phyloP scores from a whole-genome alignment of 64 coral and sea anemone genomes.

The Trachythela sp. region DNA sequence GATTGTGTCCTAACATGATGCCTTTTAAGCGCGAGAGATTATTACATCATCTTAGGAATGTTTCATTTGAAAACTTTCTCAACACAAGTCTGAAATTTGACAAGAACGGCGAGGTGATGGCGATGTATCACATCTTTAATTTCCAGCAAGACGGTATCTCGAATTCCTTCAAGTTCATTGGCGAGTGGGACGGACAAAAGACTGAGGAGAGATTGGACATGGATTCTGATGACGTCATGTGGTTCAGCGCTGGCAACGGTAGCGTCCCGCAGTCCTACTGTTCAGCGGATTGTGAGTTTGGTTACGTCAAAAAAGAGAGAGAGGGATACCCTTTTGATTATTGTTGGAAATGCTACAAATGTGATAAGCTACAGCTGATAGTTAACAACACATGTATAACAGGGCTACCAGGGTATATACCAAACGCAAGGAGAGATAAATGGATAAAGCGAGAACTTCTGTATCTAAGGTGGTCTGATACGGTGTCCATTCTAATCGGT shows the following conservation, averaged over 20 bases:
- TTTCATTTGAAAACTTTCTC: slow-evolving; percentile 69
- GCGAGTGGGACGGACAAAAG: not conserved
- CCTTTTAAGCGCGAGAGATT: slow-evolving; percentile 51
- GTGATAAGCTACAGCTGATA: not conserved
- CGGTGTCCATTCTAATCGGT: slow-evolving; percentile 52
- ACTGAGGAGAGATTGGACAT: not conserved
- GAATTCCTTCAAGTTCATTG: not conserved
- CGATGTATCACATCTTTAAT: slow-evolving; percentile 73
- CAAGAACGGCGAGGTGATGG: slow-evolving; percentile 79
- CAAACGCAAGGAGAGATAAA: not conserved
- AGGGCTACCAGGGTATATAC: not conserved
- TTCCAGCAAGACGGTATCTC: slow-evolving; percentile 23
- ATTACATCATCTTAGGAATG: slow-evolving; percentile 66
- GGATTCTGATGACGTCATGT: not conserved
- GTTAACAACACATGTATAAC: not conserved
- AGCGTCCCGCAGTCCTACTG: not conserved
- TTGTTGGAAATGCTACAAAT: not conserved
- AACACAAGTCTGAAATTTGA: slow-evolving; percentile 68
- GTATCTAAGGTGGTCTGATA: slow-evolving; percentile 37
- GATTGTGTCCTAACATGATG: slow-evolving; percentile 52
- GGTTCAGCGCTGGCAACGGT: not conserved
- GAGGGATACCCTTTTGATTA: not conserved
- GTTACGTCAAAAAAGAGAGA: not conserved
- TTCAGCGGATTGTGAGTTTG: not conserved
- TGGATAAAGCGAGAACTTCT: not conserved